A percentile compares a stretch with the other conserved stretches of the same genome.
Conservation (phyloP, 2,888 invertebrate species). For the Carcina quercana region DNA sequence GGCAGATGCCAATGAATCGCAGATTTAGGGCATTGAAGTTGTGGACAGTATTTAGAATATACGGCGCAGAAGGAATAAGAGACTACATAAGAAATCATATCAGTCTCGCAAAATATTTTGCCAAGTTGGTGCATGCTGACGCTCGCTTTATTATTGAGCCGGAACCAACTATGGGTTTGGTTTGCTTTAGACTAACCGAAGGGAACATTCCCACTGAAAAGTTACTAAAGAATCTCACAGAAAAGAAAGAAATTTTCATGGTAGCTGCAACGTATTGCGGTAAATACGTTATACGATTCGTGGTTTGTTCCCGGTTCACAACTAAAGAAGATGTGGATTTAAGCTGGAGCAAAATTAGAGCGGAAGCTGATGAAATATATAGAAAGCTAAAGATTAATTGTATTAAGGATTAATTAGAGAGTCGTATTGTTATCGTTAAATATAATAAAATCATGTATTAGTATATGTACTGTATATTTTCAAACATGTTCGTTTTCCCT, state of each 20-base stretch:
- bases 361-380: slow-evolving; percentile 63
- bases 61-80: slow-evolving; percentile 87
- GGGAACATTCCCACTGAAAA: slow-evolving; percentile 80
- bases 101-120: slow-evolving; percentile 85
- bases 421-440: too few relatives aligned
- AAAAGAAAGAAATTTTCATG: slow-evolving; percentile 85
- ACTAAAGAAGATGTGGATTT: slow-evolving; percentile 81
- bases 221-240: slow-evolving; percentile 82
- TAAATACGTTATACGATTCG: slow-evolving; percentile 85
- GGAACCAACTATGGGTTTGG: slow-evolving; percentile 84
- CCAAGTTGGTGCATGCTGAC: slow-evolving; percentile 79
- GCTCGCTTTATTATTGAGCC: slow-evolving; percentile 85
- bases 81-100: slow-evolving; percentile 84
- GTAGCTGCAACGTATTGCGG: slow-evolving; percentile 83
- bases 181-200: slow-evolving; percentile 91
- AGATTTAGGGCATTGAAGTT: slow-evolving; percentile 92
- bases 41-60: slow-evolving; percentile 92
- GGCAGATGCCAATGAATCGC: slow-evolving; percentile 91
- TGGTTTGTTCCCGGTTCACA: slow-evolving; percentile 84
- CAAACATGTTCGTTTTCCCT: too few relatives aligned
- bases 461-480: too few relatives aligned
- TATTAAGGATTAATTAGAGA: too few relatives aligned
- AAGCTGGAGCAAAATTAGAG: slow-evolving; percentile 80
- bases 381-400: too few relatives aligned
- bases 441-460: too few relatives aligned